Evolutionary conservation across 2,797 vertebrate genomes (phyloP).

Genomic region (Leptatherina wallacei): DNA sequence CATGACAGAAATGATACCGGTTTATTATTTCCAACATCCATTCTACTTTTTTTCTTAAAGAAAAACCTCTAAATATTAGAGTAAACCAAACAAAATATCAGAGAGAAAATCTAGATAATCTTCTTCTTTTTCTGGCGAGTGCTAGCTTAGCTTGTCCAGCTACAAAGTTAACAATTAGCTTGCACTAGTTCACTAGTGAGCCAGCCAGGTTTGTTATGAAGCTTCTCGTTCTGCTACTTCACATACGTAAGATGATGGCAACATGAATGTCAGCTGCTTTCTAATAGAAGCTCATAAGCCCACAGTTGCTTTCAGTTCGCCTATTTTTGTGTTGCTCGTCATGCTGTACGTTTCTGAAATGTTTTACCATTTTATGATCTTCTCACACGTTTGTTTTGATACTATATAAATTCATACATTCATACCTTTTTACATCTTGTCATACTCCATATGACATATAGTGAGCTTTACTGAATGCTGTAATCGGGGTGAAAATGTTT

Average conservation of each 20-base stretch:
- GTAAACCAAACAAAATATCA: no score
- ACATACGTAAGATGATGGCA: neutral
- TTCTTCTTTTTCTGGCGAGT: no score
- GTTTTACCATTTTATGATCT: neutral
- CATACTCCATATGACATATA: neutral
- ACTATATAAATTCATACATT: no score
- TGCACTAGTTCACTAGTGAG: neutral
- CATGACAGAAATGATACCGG: no score
- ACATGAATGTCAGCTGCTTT: neutral
- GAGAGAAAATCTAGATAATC: no score
- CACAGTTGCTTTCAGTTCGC: no score
- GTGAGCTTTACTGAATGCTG: neutral
- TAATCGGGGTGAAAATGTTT: neutral
- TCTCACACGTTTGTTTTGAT: neutral
- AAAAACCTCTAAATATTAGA: no score
- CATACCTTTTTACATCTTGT: neutral
- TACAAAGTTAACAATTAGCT: neutral
- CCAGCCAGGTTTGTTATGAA: neutral
- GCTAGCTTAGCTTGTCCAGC: no score
- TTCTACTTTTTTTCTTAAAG: no score
- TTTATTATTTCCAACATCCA: no score
- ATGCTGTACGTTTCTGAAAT: neutral
- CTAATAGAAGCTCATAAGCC: neutral
- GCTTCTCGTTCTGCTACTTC: neutral
- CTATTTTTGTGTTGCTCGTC: neutral